Evolutionary conservation across 2,113 vertebrate genomes (phyloP).

Genomic region (Pachyramphus minor): DNA sequence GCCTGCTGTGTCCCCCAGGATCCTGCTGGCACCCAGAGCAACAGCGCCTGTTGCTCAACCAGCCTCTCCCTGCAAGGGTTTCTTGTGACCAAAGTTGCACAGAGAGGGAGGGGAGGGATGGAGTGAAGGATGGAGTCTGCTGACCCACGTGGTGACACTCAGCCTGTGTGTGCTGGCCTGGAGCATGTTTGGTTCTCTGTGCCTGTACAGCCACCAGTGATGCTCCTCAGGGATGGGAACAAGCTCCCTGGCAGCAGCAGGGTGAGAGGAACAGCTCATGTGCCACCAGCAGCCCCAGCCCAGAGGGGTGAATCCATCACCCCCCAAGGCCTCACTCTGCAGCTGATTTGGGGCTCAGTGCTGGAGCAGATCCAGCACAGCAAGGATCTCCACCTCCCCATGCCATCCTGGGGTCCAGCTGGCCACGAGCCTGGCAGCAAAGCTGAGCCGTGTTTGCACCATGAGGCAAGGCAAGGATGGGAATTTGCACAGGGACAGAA

Average conservation of each 20-base stretch:
- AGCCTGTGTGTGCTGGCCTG: not conserved
- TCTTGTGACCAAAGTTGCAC: not conserved
- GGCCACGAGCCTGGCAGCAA: not conserved
- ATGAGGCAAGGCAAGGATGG: fast-evolving
- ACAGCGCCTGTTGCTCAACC: not conserved
- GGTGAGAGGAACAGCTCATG: fast-evolving
- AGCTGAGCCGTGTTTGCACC: not conserved
- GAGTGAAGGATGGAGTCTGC: not conserved
- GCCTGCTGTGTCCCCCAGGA: not conserved
- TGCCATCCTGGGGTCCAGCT: not conserved
- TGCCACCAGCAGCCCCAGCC: not conserved
- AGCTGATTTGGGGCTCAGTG: fast-evolving
- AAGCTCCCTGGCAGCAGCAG: fast-evolving
- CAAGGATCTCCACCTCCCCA: not conserved
- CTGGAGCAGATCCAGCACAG: not conserved
- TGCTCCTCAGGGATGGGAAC: fast-evolving
- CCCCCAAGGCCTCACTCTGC: fast-evolving
- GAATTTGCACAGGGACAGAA: not conserved
- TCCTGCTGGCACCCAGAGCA: fast-evolving
- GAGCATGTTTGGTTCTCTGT: fast-evolving
- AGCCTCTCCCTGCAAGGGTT: not conserved
- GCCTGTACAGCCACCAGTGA: fast-evolving
- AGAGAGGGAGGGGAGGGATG: not conserved
- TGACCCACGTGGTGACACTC: not conserved
- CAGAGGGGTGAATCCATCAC: not conserved